Evolutionary conservation across 2,797 vertebrate species (phyloP), one percentile per base, ranked within the genome.

Genomic region (Gadopsis bispinosus): DNA sequence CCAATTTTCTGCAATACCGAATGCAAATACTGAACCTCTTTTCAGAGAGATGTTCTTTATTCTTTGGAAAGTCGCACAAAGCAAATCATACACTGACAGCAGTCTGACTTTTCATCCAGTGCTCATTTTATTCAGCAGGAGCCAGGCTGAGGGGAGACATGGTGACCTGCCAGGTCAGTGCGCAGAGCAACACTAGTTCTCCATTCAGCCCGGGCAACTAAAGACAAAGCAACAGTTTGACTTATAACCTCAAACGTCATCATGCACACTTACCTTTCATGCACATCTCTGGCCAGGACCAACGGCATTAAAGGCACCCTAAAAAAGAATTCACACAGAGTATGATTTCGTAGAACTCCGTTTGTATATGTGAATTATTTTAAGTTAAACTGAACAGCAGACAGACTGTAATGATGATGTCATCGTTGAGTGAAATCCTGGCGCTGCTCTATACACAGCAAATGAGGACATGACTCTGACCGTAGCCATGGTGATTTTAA

Each of bases 121-220:
- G 39, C 71, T 79, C 56, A 67, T 91, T 86, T 91, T 89, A 83
- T 91, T 71, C 73, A 72, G 69, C 78, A 22, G 72, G 71, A 87
- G 78, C 71, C 73, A 48, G 77, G 58, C 60, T 33, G 69, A 80
- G 79, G 69, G 69, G 79, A 78, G 75, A 82, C 75, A 26, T 31
- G 72, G 48, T 73, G 83, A 81, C 80, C 81, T 75, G 77, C 62
- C 56, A 20, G 71, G 87, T 75, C 75, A 76, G 59, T 41, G 58
- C 67, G 62, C 66, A 69, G 66, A 75, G 55, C 65, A 8, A 7
- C 48, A 3, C 16, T 31, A 20, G 64, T 68, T 75, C 47, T 50
- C 69, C 47, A n/a, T 87, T 88, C 73, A 83, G 47, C 33, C 4
- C 0, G 1, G 50, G 59, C 55, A 45, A 7, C 47, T n/a, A 33